phyloP scores from a whole-genome alignment of 2,797 vertebrate genomes.

The Siniperca undulata region DNA sequence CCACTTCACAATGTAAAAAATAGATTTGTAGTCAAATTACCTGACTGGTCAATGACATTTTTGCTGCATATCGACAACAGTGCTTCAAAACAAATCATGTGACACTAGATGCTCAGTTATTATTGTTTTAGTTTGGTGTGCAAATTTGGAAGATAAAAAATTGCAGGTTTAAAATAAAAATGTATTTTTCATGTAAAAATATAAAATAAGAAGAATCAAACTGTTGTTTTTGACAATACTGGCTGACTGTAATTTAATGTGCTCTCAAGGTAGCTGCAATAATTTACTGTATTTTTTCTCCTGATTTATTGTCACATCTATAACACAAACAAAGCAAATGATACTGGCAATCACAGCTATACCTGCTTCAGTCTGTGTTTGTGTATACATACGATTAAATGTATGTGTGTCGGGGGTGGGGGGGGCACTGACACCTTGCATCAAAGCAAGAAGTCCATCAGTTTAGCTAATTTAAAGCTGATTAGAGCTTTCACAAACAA shows the following conservation, averaged over 20 bases:
- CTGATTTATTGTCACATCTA: constrained; percentile 3
- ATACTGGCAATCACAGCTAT: neutral
- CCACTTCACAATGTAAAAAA: constrained; percentile 2
- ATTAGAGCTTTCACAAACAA: constrained; percentile 38
- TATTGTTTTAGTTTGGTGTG: neutral
- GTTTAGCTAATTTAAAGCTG: constrained; percentile 26
- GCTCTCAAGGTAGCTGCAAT: neutral
- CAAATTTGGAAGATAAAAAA: neutral
- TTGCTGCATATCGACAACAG: neutral
- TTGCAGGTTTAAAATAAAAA: neutral
- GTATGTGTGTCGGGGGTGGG: neutral
- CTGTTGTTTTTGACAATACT: neutral
- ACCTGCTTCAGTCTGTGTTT: constrained; percentile 11
- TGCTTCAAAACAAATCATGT: constrained; percentile 19
- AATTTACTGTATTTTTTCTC: neutral
- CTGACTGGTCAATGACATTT: neutral
- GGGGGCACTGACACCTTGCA: neutral
- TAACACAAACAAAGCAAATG: constrained; percentile 10
- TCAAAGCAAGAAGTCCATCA: constrained; percentile 13
- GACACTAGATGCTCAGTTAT: neutral
- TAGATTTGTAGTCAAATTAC: neutral
- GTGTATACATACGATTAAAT: constrained; percentile 3
- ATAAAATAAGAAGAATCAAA: neutral
- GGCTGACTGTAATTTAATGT: neutral
- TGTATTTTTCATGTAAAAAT: neutral